Percentiles rank a stretch among this genome's conserved stretches.
phyloP scores from a whole-genome alignment of 1,140 invertebrate genomes.

The Theocolax elegans region DNA sequence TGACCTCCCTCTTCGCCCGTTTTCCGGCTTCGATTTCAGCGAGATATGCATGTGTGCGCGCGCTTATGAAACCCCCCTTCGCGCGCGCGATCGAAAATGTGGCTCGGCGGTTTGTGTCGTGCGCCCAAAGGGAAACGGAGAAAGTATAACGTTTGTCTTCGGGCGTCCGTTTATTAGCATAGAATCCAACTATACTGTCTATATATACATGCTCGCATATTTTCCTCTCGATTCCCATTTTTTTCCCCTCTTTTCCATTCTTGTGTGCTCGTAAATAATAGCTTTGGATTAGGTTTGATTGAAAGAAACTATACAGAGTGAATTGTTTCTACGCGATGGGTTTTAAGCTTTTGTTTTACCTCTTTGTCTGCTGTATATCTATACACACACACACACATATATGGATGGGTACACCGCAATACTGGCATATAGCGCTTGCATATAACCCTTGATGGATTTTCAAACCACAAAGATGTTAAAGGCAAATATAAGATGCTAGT shows the following conservation, averaged over 20 bases:
- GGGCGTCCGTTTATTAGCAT: conserved; percentile 11
- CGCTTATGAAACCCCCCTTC: not conserved
- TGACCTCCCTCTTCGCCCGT: not conserved
- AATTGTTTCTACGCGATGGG: not conserved
- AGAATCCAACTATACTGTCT: not conserved
- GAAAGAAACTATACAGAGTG: not conserved
- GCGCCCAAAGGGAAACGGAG: not conserved
- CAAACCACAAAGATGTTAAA: no score
- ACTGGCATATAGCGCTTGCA: no score
- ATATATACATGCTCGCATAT: no score
- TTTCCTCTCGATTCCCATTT: not conserved
- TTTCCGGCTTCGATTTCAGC: conserved; percentile 34
- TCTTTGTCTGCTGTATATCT: no score
- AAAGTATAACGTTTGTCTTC: conserved; percentile 17
- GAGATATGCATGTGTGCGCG: not conserved
- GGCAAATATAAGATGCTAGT: no score
- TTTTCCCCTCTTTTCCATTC: not conserved
- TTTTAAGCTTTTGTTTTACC: no score
- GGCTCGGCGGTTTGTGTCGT: not conserved
- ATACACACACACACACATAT: no score
- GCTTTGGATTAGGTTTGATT: not conserved
- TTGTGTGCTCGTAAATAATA: not conserved
- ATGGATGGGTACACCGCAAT: no score
- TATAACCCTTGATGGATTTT: no score
- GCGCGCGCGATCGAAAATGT: not conserved